Evolutionary conservation across 2,888 invertebrate species (phyloP).

Genomic region (Cryptops parisi): DNA sequence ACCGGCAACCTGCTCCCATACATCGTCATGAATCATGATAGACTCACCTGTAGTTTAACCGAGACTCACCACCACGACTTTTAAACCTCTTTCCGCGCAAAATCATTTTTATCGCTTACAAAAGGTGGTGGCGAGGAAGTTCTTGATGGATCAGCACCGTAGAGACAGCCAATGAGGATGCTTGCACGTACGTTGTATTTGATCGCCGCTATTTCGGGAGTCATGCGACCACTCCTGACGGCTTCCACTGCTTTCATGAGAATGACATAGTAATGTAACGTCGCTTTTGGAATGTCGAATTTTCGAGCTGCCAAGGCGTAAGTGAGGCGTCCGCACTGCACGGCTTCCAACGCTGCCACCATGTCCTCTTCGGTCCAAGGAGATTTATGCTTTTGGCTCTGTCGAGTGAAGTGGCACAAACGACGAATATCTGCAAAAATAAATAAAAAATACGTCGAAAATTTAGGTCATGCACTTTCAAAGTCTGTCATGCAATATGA

Average conservation of each 20-base stretch:
- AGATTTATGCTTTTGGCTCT: conserved; percentile 18
- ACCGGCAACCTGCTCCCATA: too few species aligned
- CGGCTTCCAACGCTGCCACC: conserved; percentile 26
- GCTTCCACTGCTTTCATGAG: conserved; percentile 19
- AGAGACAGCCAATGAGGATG: conserved; percentile 18
- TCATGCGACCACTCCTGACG: conserved; percentile 18
- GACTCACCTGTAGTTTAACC: too few species aligned
- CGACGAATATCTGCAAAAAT: conserved; percentile 16
- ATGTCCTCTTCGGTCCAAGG: conserved; percentile 20
- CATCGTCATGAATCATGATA: too few species aligned
- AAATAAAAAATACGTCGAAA: conserved; percentile 7
- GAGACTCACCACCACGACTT: too few species aligned
- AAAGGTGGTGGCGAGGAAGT: conserved; percentile 3
- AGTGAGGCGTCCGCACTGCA: conserved; percentile 24
- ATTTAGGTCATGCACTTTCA: too few species aligned
- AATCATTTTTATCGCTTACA: background rate
- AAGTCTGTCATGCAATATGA: too few species aligned
- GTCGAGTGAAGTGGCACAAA: conserved; percentile 18
- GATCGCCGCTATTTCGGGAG: conserved; percentile 19
- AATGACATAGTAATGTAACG: conserved; percentile 29
- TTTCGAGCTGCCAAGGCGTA: conserved; percentile 70
- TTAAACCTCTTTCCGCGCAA: background rate
- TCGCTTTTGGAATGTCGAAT: conserved; percentile 88
- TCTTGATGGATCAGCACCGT: conserved; percentile 9
- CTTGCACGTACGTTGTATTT: conserved; percentile 18